These are phyloP conservation scores for Corythornis vintsioides DNA, from an alignment of 2,113 vertebrate species.

Conservation along the genomic window DNA sequence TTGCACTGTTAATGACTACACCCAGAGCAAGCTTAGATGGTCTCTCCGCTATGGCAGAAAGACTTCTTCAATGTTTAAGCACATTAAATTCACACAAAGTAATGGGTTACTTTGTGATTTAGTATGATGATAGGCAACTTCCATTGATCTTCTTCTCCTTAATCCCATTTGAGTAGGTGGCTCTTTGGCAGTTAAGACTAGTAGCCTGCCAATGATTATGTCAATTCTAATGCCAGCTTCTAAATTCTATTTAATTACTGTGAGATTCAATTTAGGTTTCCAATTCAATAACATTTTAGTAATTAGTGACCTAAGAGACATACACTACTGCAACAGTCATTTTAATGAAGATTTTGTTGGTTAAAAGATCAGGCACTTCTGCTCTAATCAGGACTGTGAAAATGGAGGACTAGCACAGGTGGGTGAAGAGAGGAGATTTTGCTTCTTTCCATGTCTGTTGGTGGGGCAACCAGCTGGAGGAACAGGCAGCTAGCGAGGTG, in stretches of 20 bases:
- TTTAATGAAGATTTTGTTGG: not conserved
- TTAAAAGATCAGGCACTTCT: not conserved
- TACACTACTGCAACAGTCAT: not conserved
- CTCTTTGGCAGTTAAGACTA: not conserved
- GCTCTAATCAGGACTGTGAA: not conserved
- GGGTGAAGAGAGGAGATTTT: not conserved
- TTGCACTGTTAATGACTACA: not conserved
- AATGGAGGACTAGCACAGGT: not conserved
- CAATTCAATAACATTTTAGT: not conserved
- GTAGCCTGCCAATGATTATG: not conserved
- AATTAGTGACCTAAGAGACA: not conserved
- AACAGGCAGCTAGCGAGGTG: not conserved
- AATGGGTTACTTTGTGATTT: not conserved
- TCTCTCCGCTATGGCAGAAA: not conserved
- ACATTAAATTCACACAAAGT: not conserved
- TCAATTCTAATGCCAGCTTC: not conserved
- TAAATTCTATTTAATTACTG: conserved; percentile 1
- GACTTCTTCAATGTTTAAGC: not conserved
- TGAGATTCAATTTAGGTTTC: not conserved
- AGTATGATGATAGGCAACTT: not conserved
- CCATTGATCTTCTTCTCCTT: not conserved
- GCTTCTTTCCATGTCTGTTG: not conserved
- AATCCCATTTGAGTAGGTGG: not conserved
- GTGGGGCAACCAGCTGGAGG: not conserved
- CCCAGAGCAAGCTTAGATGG: not conserved